A percentile compares a stretch with the other conserved stretches of the same genome.
Conservation (phyloP, 2,113 vertebrate species). For the Atherinomorus stipes region DNA sequence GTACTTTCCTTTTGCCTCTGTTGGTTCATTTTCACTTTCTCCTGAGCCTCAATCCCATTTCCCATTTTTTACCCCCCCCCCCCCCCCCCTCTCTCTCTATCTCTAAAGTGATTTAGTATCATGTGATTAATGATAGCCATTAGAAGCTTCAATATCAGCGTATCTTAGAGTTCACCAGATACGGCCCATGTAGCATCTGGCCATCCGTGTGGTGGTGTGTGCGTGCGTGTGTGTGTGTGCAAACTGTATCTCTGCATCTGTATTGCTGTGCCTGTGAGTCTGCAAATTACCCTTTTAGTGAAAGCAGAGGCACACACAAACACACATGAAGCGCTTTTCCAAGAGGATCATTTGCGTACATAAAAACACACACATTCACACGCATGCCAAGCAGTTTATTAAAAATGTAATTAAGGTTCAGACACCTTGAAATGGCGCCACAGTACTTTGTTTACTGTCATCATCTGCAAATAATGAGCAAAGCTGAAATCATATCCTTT, state of each 20-base stretch:
- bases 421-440: slow-evolving; percentile 70
- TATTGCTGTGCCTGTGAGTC: slow-evolving; percentile 19
- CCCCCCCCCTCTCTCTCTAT: slow-evolving; percentile 18
- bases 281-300: slow-evolving; percentile 45
- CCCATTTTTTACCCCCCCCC: slow-evolving; percentile 35
- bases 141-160: slow-evolving; percentile 75
- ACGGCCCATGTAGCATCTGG: slow-evolving; percentile 67
- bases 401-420: slow-evolving; percentile 77
- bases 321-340: slow-evolving; percentile 23
- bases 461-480: slow-evolving; percentile 66
- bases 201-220: slow-evolving; percentile 35
- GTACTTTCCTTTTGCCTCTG: slow-evolving; percentile 30
- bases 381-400: slow-evolving; percentile 67
- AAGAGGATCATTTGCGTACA: slow-evolving; percentile 34
- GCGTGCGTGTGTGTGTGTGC: slow-evolving; percentile 11
- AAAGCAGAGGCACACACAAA: slow-evolving; percentile 44
- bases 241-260: slow-evolving; percentile 26
- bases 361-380: slow-evolving; percentile 13
- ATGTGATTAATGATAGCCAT: slow-evolving; percentile 81
- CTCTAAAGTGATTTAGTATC: slow-evolving; percentile 73
- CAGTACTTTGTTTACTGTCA: slow-evolving; percentile 68
- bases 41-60: slow-evolving; percentile 48
- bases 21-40: slow-evolving; percentile 44
- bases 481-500: slow-evolving; percentile 55
- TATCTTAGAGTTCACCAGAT: slow-evolving; percentile 73